Base-by-base conservation (phyloP, 2,888 invertebrate genomes). In the Drosophila eohydei region DNA sequence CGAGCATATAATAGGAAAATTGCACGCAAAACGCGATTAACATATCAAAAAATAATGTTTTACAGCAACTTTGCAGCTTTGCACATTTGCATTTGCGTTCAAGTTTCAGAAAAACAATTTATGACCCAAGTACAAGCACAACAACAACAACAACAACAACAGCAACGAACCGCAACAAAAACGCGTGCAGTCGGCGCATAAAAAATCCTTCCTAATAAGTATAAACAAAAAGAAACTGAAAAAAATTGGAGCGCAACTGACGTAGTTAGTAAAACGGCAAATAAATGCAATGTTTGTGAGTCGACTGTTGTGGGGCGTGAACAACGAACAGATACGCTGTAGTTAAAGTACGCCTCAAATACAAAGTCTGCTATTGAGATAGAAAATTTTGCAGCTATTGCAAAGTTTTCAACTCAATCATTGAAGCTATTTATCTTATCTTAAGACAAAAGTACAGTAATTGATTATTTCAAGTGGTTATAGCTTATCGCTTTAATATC, bases 1-100 rank as follows among this genome's bases (percentile, higher is more conserved):
- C 81, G 85, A 86, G 78, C 81, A 71, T 76, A 81, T 90, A 90
- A 91, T 83, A 86, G 69, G 81, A 80, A 83, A 91, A 82, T 91
- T 81, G 89, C 88, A 88, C 90, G 89, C 82, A 70, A 61, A 63
- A 56, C 73, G 64, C 86, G 81, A 83, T 86, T 89, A 86, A 88
- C 86, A 86, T 88, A 88, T 87, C 85, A 87, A 87, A 85, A 68
- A 66, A 69, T 69, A 83, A 66, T 86, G 83, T 85, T 84, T 83
- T 67, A 81, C 84, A 80, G 74, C 79, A 77, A 79, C 70, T 84
- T 88, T 87, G 58, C 72, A 78, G 69, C 66, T 74, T 66, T 67
- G 54, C 63, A 50, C 69, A 60, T 65, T 74, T 60, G 69, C 78
- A 81, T 68, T 83, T 72, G 60, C 74, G 67, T 79, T 86, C 73